These are phyloP conservation scores for Achroia grisella DNA, from an alignment of 1,140 invertebrate species.

Conservation along the genomic window DNA sequence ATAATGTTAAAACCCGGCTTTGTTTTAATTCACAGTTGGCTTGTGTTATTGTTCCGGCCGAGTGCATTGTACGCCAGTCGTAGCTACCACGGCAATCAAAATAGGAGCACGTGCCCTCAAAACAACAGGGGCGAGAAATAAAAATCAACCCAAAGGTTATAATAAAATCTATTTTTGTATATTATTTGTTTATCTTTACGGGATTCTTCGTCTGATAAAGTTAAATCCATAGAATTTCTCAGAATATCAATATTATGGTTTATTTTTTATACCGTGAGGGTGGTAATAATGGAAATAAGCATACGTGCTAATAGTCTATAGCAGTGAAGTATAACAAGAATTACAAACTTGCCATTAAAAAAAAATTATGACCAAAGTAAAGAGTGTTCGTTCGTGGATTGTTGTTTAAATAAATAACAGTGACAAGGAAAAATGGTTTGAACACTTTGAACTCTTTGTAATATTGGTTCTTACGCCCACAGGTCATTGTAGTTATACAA, in stretches of 20 bases:
- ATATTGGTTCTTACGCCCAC: constrained; percentile 11
- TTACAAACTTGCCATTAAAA: too few species aligned
- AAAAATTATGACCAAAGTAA: not conserved
- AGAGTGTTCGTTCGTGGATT: not conserved
- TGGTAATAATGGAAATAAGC: too few species aligned
- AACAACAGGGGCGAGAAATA: not conserved
- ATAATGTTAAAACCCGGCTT: constrained; percentile 8
- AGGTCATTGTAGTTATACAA: constrained; percentile 1
- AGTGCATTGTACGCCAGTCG: constrained; percentile 35
- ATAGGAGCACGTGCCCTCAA: constrained; percentile 5
- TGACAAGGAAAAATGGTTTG: constrained; percentile 2
- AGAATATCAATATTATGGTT: too few species aligned
- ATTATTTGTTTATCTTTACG: too few species aligned
- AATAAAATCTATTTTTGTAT: too few species aligned
- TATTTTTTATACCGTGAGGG: too few species aligned
- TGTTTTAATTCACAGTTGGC: constrained; percentile 24
- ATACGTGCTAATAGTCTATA: too few species aligned
- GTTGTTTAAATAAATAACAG: constrained; percentile 4
- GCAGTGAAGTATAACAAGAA: too few species aligned
- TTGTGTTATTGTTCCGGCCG: constrained; percentile 38
- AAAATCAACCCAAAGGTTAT: not conserved
- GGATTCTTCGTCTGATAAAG: too few species aligned
- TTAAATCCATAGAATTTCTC: too few species aligned
- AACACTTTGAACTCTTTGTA: constrained; percentile 4
- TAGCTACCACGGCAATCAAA: constrained; percentile 20